Conservation (phyloP, 2,888 invertebrate genomes). For the Stramonita haemastoma region DNA sequence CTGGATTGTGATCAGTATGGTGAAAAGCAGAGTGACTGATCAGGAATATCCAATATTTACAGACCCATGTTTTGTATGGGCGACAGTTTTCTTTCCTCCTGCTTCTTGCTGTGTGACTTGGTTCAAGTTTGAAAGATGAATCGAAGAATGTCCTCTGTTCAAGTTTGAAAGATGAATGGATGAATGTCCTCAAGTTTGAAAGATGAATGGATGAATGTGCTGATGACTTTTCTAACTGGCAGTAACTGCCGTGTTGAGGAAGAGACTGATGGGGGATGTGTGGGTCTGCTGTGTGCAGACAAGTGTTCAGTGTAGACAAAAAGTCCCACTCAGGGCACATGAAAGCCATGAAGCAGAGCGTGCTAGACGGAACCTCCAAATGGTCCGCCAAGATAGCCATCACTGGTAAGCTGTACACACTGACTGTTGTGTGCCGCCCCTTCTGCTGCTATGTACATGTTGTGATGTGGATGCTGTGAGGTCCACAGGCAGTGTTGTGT, state of each 20-base stretch:
- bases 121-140: no score
- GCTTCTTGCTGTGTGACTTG: no score
- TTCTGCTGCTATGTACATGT: not conserved
- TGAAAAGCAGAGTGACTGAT: no score
- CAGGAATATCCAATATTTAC: no score
- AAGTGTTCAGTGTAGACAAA: conserved; percentile 96
- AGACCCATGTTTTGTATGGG: no score
- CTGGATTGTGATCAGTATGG: no score
- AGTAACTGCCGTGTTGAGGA: not conserved
- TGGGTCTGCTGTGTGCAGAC: conserved; percentile 82
- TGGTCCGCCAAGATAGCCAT: conserved; percentile 99
- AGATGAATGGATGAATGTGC: no score
- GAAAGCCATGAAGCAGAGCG: conserved; percentile 98
- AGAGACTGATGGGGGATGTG: not conserved
- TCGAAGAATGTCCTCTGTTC: no score
- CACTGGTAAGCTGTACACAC: conserved; percentile 89
- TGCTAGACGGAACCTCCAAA: conserved; percentile 99
- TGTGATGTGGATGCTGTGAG: not conserved
- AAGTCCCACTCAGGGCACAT: conserved; percentile 92
- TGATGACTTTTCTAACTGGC: no score
- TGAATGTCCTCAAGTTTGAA: no score
- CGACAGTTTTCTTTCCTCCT: no score
- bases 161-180: no score
- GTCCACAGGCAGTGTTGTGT: not conserved
- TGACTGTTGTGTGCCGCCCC: not conserved